Evolutionary conservation across 2,888 invertebrate genomes (phyloP), one percentile per base, ranked within the genome.

Genomic region (Tenthredo notha): DNA sequence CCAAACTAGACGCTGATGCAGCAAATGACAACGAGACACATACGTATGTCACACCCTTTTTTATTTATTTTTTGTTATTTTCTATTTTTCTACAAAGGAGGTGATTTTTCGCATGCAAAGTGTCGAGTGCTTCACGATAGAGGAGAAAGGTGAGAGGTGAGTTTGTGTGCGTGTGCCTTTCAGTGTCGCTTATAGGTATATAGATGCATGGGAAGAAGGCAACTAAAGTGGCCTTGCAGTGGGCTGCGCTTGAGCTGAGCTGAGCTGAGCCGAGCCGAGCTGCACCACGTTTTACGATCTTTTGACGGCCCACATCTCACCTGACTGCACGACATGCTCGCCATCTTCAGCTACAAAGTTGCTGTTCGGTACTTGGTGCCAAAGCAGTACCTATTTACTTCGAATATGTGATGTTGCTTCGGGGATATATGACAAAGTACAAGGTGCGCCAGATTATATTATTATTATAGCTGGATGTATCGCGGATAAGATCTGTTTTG

Each of bases 221-320:
- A 47, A 74, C 74, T 74, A 74, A 74, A 74, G 74, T 74, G 74
- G 74, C 74, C 47, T 74, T 43, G 40, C 43, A 33, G 40, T 10
- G 61, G 21, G n/a, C 54, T 54, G 54, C n/a, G 54, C 54, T 18
- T 54, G 54, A 5, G 54, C 54, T 18, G 50, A 18, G 58, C 18
- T 37, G 37, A 25, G 25, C 43, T 10, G 43, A 25, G 54, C 50
- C 6, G 50, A 50, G 54, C 54, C 2, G 54, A 54, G 61, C 40
- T 43, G 12, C 74, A 43, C 25, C 40, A 67, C 47, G 86, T 89
- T 89, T 89, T 89, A 89, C 88, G 88, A 87, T 86, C 88, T 88
- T 89, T 89, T 92, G 92, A 93, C 92, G 92, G 92, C 92, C 92
- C 92, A 91, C 92, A 92, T 93, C 92, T 93, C 92, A 92, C 93